phyloP scores from a whole-genome alignment of 2,888 invertebrate species.

The Seira sanloemensis region DNA sequence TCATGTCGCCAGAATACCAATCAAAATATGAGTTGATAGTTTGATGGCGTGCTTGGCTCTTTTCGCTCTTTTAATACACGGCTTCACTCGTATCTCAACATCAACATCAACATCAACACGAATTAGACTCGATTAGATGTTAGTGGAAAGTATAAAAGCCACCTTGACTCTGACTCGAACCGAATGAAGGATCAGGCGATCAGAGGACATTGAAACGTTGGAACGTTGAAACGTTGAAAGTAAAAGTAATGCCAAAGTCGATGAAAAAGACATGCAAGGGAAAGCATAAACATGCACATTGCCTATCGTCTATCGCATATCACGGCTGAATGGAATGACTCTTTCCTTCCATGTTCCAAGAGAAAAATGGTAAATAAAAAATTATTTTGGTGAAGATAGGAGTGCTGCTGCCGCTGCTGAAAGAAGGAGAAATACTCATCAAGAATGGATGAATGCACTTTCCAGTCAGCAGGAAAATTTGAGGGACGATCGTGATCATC shows the following conservation, averaged over 20 bases:
- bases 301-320: no score
- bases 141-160: conserved; percentile 38
- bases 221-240: neutral
- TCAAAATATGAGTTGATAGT: neutral
- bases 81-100: no score
- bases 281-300: conserved; percentile 6
- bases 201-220: no score
- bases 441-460: neutral
- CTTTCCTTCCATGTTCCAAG: conserved; percentile 33
- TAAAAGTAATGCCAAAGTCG: neutral
- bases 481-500: no score
- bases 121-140: conserved; percentile 33
- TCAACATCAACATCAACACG: no score
- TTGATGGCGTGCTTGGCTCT: conserved; percentile 40
- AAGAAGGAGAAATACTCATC: neutral
- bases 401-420: neutral
- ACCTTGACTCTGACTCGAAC: conserved; percentile 28
- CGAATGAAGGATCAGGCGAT: no score
- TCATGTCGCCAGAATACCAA: neutral
- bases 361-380: neutral
- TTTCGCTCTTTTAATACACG: conserved; percentile 21
- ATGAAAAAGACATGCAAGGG: conserved; percentile 15
- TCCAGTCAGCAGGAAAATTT: conserved; percentile 1
- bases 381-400: neutral
- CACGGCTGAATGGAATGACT: no score